Base-by-base conservation (phyloP, 2,888 invertebrate genomes). In the Dryomyza anilis region DNA sequence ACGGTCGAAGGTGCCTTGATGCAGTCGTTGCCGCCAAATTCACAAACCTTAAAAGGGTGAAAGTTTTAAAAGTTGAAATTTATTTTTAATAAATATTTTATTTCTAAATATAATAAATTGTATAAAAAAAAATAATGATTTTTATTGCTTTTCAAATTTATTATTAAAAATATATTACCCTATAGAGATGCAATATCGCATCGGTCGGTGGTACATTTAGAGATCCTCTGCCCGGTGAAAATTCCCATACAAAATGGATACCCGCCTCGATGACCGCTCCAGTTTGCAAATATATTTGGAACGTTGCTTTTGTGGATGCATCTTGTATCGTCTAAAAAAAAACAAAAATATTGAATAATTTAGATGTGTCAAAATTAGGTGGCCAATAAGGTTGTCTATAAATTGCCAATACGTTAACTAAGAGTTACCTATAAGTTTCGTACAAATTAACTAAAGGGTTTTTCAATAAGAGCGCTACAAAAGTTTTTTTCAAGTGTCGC, bases 161-260 rank as follows among this genome's bases (percentile, higher is more conserved):
- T 29, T 1, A 23, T 23, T 1, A 61, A 30, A 6, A 30, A n/a
- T 19, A 46, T 10, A 10, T 78, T 74, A 86, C 86, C 72, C 86
- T 78, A 77, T 93, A 93, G 79, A 94, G 94, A 76, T 96, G 95
- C 60, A 96, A 82, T 57, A 95, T 89, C 14, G 92, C 95, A 4
- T 92, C 87, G 69, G 93, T 92, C 0, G 92, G 87, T 0, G 94
- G 92, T 12, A 95, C 93, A 75, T 95, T 95, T 8, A 92, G 85
- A 0, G 93, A 92, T 2, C 85, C 86, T 72, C 90, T 90, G 0
- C 93, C 94, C 0, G 94, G 91, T 3, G 92, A 87, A 74, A 94
- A 92, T 80, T 95, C 95, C 95, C 96, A 96, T 19, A 95, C 91
- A 81, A 95, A 95, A 82, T 96, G 95, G 84, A 96, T 96, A 1